Base-by-base conservation (phyloP, 2,797 vertebrate genomes). In the Cyclopterus lumpus region DNA sequence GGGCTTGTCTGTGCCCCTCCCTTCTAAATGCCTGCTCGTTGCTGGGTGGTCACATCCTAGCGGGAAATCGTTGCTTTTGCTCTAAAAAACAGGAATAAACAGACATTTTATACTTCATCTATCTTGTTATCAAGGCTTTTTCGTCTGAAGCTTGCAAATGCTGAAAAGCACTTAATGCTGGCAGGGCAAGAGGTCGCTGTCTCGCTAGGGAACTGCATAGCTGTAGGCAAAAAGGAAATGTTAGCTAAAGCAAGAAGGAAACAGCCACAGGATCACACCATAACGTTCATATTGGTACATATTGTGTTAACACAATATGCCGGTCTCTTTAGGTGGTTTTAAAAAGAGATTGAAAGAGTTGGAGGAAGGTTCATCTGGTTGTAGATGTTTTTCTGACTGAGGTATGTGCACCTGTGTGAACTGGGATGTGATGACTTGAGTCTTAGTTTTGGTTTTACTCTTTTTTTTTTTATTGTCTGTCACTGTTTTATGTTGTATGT, bases 1-100 rank as follows among this genome's bases (percentile, higher is more conserved):
- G 70, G 60, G 79, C 81, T 88, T 86, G 74, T 75, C 72, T 58
- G 71, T 9, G 48, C 79, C 67, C 73, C 65, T 79, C 55, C 74
- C 62, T 46, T 82, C 36, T 36, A 44, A 40, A 77, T 67, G 49
- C n/a, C 62, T 65, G 67, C 80, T 64, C 44, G 67, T 57, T 4
- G 15, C 79, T 71, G 75, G 68, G 73, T 86, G 86, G 70, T 64
- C 77, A 79, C 54, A 75, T 83, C 61, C 74, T 66, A 44, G 58
- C 48, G 55, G 59, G 79, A 83, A 79, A 14, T 48, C 18, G 65
- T 82, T 1, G 10, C 53, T 85, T 82, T 80, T 70, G 4, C 32
- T 34, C 49, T 53, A 44, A 81, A 81, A 72, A 76, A 59, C 67
- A 58, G 24, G 53, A 83, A 78, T 66, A 77, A 72, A 78, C 38